Evolutionary conservation across 2,113 vertebrate species (phyloP), one percentile per base, ranked within the genome.

Genomic region (Odobenus rosmarus): DNA sequence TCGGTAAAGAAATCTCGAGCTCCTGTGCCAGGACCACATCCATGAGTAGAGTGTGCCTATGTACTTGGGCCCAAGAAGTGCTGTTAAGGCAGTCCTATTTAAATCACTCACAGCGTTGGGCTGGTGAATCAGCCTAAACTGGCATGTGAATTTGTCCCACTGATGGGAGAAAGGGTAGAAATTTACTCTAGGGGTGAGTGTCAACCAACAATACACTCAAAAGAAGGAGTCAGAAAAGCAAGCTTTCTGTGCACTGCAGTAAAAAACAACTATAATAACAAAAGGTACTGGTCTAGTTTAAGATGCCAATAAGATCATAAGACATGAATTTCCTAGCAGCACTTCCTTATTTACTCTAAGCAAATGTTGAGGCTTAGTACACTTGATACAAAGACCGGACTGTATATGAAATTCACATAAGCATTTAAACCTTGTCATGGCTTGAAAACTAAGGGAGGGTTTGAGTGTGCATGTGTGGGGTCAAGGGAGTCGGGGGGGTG

Each of bases 271-370:
- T 69, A 6, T 33, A 55, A 53, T 51, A 81, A 69, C 88, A 79
- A 57, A 94, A 85, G 72, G 15, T 92, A 18, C 69, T 64, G 0
- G 28, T 59, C 69, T 72, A 42, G n/a, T 46, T 93, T 55, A 67
- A 72, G 91, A 88, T n/a, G 28, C 26, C 90, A 89, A 59, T 42
- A 59, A 82, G 84, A 55, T 18, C 80, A 79, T 59, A 71, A 57
- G 71, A 61, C 88, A 82, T 13, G 16, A 74, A 46, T 97, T 95
- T 85, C 84, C 57, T 83, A 71, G 53, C 9, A 67, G 21, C 46
- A 64, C 80, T 82, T 95, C 81, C 88, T 97, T 95, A 84, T 93
- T 97, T 88, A 93, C 88, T 85, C 76, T 51, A 55, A 36, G 83
- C 80, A 93, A 95, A 86, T 24, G 69, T 7, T 82, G 69, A 90